These are phyloP conservation scores for Cloeon dipterum DNA, from an alignment of 2,888 invertebrate genomes.

Conservation along the genomic window DNA sequence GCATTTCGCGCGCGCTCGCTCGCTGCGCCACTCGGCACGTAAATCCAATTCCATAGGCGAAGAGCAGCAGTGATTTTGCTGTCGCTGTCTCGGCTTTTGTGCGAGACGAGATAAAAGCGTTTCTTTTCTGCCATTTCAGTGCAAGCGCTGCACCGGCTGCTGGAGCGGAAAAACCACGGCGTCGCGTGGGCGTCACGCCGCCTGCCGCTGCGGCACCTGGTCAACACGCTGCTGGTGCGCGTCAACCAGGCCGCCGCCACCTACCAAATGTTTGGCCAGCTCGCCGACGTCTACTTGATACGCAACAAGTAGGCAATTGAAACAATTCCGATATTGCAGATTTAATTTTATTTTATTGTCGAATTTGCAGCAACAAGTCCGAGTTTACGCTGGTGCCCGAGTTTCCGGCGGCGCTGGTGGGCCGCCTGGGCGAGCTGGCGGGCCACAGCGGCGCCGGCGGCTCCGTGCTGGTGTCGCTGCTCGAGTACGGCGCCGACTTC, in stretches of 20 bases:
- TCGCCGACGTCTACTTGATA: slow-evolving; percentile 18
- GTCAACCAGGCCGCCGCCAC: slow-evolving; percentile 21
- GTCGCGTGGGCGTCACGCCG: slow-evolving; percentile 17
- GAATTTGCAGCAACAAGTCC: slow-evolving; percentile 7
- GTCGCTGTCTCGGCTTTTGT: no score
- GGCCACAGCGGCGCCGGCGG: slow-evolving; percentile 12
- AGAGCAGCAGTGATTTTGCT: no score
- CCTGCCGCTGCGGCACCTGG: slow-evolving; percentile 12
- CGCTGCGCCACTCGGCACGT: no score
- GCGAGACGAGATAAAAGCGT: no score
- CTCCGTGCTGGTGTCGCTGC: slow-evolving; percentile 14
- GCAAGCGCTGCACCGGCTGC: slow-evolving; percentile 15
- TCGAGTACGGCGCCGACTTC: slow-evolving; percentile 20
- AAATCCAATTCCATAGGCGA: no score
- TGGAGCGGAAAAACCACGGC: slow-evolving; percentile 18
- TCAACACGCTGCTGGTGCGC: slow-evolving; percentile 16
- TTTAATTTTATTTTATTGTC: slow-evolving; percentile 4
- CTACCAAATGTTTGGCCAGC: slow-evolving; percentile 21
- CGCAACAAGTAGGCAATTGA: slow-evolving; percentile 15
- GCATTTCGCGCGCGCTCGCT: no score
- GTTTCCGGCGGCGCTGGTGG: slow-evolving; percentile 17
- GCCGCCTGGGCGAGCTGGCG: slow-evolving; percentile 13
- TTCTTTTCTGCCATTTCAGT: slow-evolving; percentile 12
- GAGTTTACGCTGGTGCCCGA: slow-evolving; percentile 14
- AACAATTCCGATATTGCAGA: not conserved